These are phyloP conservation scores for Luperina nickerlii DNA, from an alignment of 2,888 invertebrate species.

Conservation along the genomic window DNA sequence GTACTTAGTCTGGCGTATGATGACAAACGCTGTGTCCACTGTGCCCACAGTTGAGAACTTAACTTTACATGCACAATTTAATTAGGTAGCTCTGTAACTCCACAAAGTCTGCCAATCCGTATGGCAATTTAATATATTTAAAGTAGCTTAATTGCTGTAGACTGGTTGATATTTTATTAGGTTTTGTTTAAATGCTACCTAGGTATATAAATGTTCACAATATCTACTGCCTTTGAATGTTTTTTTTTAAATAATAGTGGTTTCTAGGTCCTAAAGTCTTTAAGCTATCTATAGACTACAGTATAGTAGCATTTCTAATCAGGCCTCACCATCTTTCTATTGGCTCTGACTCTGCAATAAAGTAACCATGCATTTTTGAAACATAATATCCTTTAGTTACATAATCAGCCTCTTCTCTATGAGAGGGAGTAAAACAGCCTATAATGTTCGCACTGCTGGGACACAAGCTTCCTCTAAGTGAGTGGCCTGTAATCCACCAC, in stretches of 20 bases:
- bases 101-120: conserved; percentile 57
- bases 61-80: conserved; percentile 70
- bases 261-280: background rate
- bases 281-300: background rate
- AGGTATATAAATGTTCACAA: background rate
- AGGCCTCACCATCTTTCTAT: background rate
- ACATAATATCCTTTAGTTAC: background rate
- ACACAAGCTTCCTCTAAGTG: too few species aligned
- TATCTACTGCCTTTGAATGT: background rate
- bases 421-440: background rate
- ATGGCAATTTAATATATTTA: conserved; percentile 44
- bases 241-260: background rate
- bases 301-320: background rate
- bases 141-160: conserved; percentile 48
- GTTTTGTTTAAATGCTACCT: background rate
- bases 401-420: background rate
- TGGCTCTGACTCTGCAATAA: background rate
- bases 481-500: background rate
- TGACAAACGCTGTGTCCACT: conserved; percentile 54
- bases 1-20: conserved; percentile 47
- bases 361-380: background rate
- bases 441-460: too few species aligned
- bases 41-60: conserved; percentile 61
- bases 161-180: conserved; percentile 33
- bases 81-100: conserved; percentile 62